Percentiles rank a stretch among this genome's conserved stretches.
phyloP scores from a whole-genome alignment of 2,888 invertebrate genomes.

The Yponomeuta cagnagella region DNA sequence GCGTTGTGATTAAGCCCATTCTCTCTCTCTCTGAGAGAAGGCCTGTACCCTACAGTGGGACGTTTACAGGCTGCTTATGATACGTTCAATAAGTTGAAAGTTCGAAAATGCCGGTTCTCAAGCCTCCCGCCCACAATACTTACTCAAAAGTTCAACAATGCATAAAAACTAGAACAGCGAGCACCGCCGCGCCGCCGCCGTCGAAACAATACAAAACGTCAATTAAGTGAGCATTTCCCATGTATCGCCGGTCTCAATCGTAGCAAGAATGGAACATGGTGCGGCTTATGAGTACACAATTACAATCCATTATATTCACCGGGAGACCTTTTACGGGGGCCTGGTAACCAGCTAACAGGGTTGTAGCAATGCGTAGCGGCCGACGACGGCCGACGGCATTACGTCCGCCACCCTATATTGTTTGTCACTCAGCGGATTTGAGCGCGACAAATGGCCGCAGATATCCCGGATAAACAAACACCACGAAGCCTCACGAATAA shows the following conservation, averaged over 20 bases:
- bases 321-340: slow-evolving; percentile 54
- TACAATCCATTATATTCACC: slow-evolving; percentile 65
- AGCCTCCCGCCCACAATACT: not conserved
- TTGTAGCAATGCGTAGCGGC: slow-evolving; percentile 11
- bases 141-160: slow-evolving; percentile 9
- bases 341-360: slow-evolving; percentile 43
- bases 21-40: too few relatives aligned
- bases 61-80: too few relatives aligned
- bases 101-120: not conserved
- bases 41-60: too few relatives aligned
- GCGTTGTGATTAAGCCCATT: too few relatives aligned
- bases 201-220: slow-evolving; percentile 38
- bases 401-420: slow-evolving; percentile 60
- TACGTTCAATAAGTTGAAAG: not conserved
- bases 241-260: slow-evolving; percentile 64
- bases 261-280: slow-evolving; percentile 39
- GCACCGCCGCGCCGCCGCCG: slow-evolving; percentile 11
- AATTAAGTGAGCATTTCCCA: slow-evolving; percentile 50
- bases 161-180: slow-evolving; percentile 11
- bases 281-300: slow-evolving; percentile 69
- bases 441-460: slow-evolving; percentile 65
- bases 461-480: slow-evolving; percentile 52
- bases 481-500: slow-evolving; percentile 44
- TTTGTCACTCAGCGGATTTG: slow-evolving; percentile 68
- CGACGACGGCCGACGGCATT: slow-evolving; percentile 44